Conservation (phyloP, 2,113 vertebrate species). For the Ovibos moschatus region DNA sequence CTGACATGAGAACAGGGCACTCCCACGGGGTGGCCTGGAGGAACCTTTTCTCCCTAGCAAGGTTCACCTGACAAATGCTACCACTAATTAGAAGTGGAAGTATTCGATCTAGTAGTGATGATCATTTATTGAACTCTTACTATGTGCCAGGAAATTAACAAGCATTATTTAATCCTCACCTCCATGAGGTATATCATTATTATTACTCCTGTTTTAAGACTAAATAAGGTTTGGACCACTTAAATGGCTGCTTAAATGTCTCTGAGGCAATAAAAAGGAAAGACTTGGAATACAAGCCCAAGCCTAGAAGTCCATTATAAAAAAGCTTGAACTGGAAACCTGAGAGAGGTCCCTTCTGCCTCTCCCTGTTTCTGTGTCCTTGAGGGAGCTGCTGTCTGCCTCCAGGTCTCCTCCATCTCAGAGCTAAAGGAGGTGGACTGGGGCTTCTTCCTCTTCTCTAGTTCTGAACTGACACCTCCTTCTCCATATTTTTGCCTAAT, state of each 20-base stretch:
- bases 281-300: not conserved
- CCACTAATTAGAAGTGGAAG: not conserved
- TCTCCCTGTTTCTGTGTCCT: not conserved
- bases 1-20: not conserved
- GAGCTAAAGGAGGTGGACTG: not conserved
- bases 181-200: not conserved
- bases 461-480: not conserved
- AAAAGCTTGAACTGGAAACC: not conserved
- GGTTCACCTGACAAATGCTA: not conserved
- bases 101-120: not conserved
- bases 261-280: not conserved
- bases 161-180: not conserved
- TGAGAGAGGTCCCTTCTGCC: not conserved
- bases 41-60: not conserved
- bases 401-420: not conserved
- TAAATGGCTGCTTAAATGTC: not conserved
- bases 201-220: not conserved
- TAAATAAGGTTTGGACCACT: not conserved
- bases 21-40: not conserved
- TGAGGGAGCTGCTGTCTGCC: not conserved
- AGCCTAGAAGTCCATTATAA: not conserved
- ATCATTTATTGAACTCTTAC: not conserved
- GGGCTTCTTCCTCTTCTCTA: not conserved
- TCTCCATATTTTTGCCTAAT: not conserved
- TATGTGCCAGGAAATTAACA: not conserved